Evolutionary conservation across 2,113 vertebrate species (phyloP).

Genomic region (Calidris pygmaea): DNA sequence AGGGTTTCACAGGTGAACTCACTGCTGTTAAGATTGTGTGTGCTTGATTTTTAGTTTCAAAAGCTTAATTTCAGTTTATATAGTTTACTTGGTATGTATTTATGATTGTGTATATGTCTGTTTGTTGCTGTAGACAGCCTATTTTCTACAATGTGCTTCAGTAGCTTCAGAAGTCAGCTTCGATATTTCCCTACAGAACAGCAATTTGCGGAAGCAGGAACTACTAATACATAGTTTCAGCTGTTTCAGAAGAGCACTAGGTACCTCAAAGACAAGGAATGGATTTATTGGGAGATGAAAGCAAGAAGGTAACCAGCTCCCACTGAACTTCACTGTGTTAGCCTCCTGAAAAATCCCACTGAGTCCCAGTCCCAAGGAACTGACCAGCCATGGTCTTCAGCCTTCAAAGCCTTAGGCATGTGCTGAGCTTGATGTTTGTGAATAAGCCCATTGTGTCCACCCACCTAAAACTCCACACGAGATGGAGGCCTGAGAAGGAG

Average conservation of each 20-base stretch:
- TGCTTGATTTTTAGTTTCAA: not conserved
- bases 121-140: not conserved
- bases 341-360: not conserved
- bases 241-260: not conserved
- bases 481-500: slow-evolving; percentile 36
- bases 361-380: not conserved
- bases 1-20: not conserved
- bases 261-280: not conserved
- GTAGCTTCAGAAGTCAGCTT: not conserved
- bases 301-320: not conserved
- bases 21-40: not conserved
- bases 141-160: not conserved
- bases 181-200: not conserved
- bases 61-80: not conserved
- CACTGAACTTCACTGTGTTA: not conserved
- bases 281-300: not conserved
- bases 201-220: not conserved
- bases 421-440: slow-evolving; percentile 15
- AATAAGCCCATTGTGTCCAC: slow-evolving; percentile 58
- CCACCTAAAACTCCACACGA: not conserved
- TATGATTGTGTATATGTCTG: not conserved
- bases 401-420: slow-evolving; percentile 7
- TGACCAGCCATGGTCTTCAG: not conserved
- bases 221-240: not conserved
- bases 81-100: not conserved